phyloP scores from a whole-genome alignment of 2,797 vertebrate genomes.

The Etheostoma nigrum region DNA sequence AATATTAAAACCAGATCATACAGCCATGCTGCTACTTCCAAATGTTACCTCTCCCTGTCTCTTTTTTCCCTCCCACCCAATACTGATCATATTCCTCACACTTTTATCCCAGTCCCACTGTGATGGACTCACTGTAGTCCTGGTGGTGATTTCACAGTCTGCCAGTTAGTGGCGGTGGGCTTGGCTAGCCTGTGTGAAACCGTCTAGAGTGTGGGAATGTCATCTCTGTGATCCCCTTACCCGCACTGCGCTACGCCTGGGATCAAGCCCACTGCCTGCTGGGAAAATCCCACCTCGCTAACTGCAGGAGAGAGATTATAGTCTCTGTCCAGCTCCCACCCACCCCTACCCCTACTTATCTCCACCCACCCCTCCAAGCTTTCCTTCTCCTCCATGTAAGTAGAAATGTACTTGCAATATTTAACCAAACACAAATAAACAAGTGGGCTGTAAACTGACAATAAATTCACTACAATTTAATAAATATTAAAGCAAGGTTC shows the following conservation, averaged over 20 bases:
- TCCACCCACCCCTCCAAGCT: slow-evolving; percentile 36
- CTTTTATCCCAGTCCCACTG: slow-evolving; percentile 59
- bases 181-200: slow-evolving; percentile 58
- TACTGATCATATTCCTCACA: slow-evolving; percentile 35
- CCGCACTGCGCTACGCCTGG: slow-evolving; percentile 49
- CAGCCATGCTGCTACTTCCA: slow-evolving; percentile 37
- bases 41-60: slow-evolving; percentile 28
- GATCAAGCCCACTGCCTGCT: slow-evolving; percentile 76
- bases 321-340: slow-evolving; percentile 41
- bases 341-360: background rate
- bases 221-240: slow-evolving; percentile 76
- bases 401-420: slow-evolving; percentile 42
- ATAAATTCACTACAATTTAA: slow-evolving; percentile 35
- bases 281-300: slow-evolving; percentile 73
- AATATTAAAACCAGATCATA: slow-evolving; percentile 56
- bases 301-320: slow-evolving; percentile 73
- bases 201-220: slow-evolving; percentile 77
- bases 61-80: slow-evolving; percentile 11
- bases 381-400: slow-evolving; percentile 37
- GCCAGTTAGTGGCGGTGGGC: slow-evolving; percentile 54
- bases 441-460: slow-evolving; percentile 29
- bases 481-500: slow-evolving; percentile 56
- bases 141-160: slow-evolving; percentile 71
- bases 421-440: slow-evolving; percentile 51
- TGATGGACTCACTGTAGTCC: slow-evolving; percentile 57